Base-by-base conservation (phyloP, 2,888 invertebrate genomes). In the Cetonia aurata region DNA sequence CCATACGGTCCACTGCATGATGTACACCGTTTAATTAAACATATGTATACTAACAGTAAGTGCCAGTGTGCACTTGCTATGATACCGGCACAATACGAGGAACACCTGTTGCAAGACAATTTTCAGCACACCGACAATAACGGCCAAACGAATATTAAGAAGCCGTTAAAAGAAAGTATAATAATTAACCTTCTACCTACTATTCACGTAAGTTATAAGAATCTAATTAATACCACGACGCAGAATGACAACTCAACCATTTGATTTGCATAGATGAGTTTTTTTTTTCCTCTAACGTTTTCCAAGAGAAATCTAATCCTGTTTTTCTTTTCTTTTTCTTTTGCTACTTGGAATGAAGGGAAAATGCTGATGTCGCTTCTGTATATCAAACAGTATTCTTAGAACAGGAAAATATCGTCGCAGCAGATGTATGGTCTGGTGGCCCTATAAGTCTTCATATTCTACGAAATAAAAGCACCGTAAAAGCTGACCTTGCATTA, bases 151-250 rank as follows among this genome's bases (percentile, higher is more conserved):
- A 59, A 59, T 59, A 25, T 59, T 44, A 44, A 60, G 48, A 25
- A 60, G 60, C 48, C 60, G 60, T 60, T 60, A 60, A 60, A 60
- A 60, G 60, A 60, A 60, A 60, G 60, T 48, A 60, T 48, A 17
- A 46, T 60, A 60, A 60, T 48, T 60, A 60, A 60, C 48, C 46
- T 25, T 25, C 3, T 25, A n/a, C n/a, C n/a, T 25, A 4, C 25
- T 25, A 25, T 25, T 25, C 25, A 25, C 25, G 25, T 25, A 25
- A 25, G 25, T 25, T 25, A 25, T 25, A 25, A 4, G 4, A 25
- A 17, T 60, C 60, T 25, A 25, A 60, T 60, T 60, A 60, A 48
- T 13, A 31, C 8, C 2, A 60, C 25, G 15, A 60, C 13, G 46
- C 48, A 46, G 10, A 25, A 4, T 33, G 48, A 44, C 59, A 59